A percentile compares a stretch with the other conserved stretches of the same genome.
phyloP scores from a whole-genome alignment of 2,797 vertebrate genomes.

The Fistularia commersonii region DNA sequence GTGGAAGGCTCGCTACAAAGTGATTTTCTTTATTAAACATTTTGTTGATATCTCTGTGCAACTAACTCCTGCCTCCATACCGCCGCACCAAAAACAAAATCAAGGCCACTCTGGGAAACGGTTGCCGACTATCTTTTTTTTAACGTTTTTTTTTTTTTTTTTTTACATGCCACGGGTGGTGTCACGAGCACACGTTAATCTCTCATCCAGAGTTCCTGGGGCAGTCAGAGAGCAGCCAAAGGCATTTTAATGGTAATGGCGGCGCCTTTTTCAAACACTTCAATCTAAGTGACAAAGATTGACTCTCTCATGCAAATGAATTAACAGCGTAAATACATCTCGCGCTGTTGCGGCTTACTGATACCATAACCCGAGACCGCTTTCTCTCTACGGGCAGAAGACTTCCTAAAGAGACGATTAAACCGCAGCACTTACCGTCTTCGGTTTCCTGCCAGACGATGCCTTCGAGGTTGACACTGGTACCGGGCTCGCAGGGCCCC shows the following conservation, averaged over 20 bases:
- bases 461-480: slow-evolving; percentile 97
- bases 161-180: slow-evolving; percentile 40
- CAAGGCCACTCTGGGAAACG: slow-evolving; percentile 60
- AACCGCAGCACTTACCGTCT: slow-evolving; percentile 82
- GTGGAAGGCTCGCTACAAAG: slow-evolving; percentile 31
- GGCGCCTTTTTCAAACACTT: slow-evolving; percentile 19
- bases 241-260: slow-evolving; percentile 40
- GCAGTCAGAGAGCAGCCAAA: slow-evolving; percentile 37
- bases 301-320: slow-evolving; percentile 14
- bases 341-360: too few species aligned
- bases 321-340: too few species aligned
- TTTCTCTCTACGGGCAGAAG: background rate
- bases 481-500: slow-evolving; percentile 96
- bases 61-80: slow-evolving; percentile 43
- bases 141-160: slow-evolving; percentile 47
- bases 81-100: slow-evolving; percentile 35
- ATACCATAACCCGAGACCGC: too few species aligned
- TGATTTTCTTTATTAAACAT: slow-evolving; percentile 51
- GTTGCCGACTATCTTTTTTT: slow-evolving; percentile 52
- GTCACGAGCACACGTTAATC: slow-evolving; percentile 34
- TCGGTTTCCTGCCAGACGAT: slow-evolving; percentile 99
- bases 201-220: slow-evolving; percentile 32
- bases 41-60: slow-evolving; percentile 47
- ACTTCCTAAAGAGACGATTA: slow-evolving; percentile 1
- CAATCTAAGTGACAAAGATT: slow-evolving; percentile 18